Evolutionary conservation across 2,888 invertebrate species (phyloP).

Genomic region (Eupelmus urozonus): DNA sequence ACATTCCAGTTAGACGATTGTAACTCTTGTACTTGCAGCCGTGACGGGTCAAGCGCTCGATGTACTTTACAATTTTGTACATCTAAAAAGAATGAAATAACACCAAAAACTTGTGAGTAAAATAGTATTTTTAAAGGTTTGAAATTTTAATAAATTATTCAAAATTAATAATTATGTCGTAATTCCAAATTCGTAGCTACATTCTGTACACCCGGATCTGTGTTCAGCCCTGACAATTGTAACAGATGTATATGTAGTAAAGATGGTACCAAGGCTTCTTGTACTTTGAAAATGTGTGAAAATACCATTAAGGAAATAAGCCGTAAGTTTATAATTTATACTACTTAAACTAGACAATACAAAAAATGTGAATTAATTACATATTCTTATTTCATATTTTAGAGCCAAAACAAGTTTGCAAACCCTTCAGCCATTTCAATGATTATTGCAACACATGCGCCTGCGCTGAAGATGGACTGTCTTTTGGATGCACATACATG

Average conservation of each 20-base stretch:
- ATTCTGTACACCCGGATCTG: slow-evolving; percentile 16
- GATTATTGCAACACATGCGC: slow-evolving; percentile 81
- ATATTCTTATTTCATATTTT: too few relatives aligned
- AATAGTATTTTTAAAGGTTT: too few relatives aligned
- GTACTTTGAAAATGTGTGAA: slow-evolving; percentile 74
- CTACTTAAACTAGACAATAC: too few relatives aligned
- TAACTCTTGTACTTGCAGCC: slow-evolving; percentile 78
- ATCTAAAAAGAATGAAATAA: not conserved
- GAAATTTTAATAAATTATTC: too few relatives aligned
- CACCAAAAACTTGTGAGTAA: too few relatives aligned
- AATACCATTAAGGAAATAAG: not conserved
- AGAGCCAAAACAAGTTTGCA: too few relatives aligned
- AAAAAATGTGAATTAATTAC: too few relatives aligned
- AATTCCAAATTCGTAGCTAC: not conserved
- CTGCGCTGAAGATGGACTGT: slow-evolving; percentile 80
- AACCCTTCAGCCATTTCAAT: slow-evolving; percentile 49
- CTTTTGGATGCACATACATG: not conserved
- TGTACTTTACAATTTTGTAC: slow-evolving; percentile 75
- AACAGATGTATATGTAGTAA: slow-evolving; percentile 79
- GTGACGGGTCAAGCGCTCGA: slow-evolving; percentile 77
- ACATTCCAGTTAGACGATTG: slow-evolving; percentile 19
- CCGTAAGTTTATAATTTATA: too few relatives aligned
- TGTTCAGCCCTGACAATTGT: slow-evolving; percentile 70
- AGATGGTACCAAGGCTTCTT: slow-evolving; percentile 78
- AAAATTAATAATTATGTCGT: not conserved